phyloP scores from a whole-genome alignment of 2,888 invertebrate genomes.

The Rhamphomyia laevipes region DNA sequence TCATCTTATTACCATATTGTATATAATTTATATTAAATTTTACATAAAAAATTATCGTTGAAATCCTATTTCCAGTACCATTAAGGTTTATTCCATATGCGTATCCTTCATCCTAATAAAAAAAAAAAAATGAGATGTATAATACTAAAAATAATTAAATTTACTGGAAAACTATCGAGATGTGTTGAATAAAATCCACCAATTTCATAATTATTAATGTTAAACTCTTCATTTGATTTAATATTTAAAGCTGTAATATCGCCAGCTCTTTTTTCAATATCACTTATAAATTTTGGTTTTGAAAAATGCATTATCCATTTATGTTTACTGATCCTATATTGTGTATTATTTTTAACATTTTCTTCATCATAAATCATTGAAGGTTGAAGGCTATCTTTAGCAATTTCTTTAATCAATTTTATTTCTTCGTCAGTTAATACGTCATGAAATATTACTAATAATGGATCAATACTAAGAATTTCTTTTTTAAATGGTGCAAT shows the following conservation, averaged over 20 bases:
- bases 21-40: neutral
- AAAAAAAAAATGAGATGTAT: no score
- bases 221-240: slow-evolving; percentile 86
- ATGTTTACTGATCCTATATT: slow-evolving; percentile 95
- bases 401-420: slow-evolving; percentile 66
- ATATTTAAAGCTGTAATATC: slow-evolving; percentile 80
- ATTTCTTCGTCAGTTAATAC: slow-evolving; percentile 86
- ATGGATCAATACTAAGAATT: slow-evolving; percentile 64
- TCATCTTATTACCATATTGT: no score
- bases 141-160: slow-evolving; percentile 11
- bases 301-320: slow-evolving; percentile 89
- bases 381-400: slow-evolving; percentile 76
- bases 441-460: slow-evolving; percentile 75
- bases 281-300: slow-evolving; percentile 62
- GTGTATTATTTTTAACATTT: slow-evolving; percentile 80
- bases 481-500: slow-evolving; percentile 73
- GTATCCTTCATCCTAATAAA: slow-evolving; percentile 54
- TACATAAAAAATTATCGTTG: slow-evolving; percentile 10
- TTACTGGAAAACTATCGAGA: slow-evolving; percentile 77
- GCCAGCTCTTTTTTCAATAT: slow-evolving; percentile 65
- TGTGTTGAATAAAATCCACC: slow-evolving; percentile 99
- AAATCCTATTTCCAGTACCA: slow-evolving; percentile 4
- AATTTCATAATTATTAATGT: slow-evolving; percentile 97
- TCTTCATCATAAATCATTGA: slow-evolving; percentile 92
- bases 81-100: neutral